Base-by-base conservation (phyloP, 2,113 vertebrate genomes). In the Oncorhynchus clarkii region DNA sequence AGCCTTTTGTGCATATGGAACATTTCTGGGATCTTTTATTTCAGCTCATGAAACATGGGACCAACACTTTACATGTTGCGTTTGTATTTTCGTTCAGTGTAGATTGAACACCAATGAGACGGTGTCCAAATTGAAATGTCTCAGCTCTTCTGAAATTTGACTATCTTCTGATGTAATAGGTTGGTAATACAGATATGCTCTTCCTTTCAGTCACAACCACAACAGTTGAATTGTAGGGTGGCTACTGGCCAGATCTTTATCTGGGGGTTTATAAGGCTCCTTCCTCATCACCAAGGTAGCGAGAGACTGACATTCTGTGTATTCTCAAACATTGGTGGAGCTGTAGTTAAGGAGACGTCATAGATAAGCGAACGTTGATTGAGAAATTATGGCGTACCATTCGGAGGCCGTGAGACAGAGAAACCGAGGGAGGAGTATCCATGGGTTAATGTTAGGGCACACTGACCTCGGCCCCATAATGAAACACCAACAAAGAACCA, bases 401-500 rank as follows among this genome's bases (percentile, higher is more conserved):
- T 72, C 22, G n/a, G 66, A 77, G 70, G 78, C 78, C 71, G 59
- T 22, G 65, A n/a, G 54, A 26, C 16, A 12, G 62, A 16, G 51
- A 18, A 54, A 54, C 51, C 12, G 49, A 62, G 82, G 81, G 81
- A 86, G 82, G 87, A 82, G 89, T 85, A 77, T 68, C 64, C 73
- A 69, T 76, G 88, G 86, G 87, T 87, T 66, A 76, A 79, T 89
- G 85, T 84, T 73, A 82, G 84, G 87, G 85, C 87, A 78, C 85
- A 83, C 84, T 90, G 89, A 93, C 92, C 92, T 90, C 86, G 83
- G 89, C 78, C 81, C 89, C 81, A 93, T 94, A 93, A 93, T 94
- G 87, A 89, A 84, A 82, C 81, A 84, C 83, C 88, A 93, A 94
- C 93, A 94, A 94, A 93, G 92, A 92, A 84, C 93, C 93, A 94